Conservation (phyloP, 2,113 vertebrate species). For the Fregata magnificens region DNA sequence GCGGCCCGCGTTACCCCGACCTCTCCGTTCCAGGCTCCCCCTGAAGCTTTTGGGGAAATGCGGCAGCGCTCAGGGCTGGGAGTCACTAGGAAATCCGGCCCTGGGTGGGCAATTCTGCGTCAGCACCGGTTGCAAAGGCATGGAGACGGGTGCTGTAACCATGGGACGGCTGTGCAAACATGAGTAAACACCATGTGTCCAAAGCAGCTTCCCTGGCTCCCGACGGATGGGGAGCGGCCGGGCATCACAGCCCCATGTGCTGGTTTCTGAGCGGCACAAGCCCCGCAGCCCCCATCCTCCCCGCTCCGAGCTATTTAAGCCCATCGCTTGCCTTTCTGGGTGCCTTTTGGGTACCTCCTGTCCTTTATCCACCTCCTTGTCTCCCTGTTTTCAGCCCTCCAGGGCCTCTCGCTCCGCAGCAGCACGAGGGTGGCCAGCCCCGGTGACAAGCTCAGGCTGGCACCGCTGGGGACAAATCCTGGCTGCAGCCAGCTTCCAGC, state of each 20-base stretch:
- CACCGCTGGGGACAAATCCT: not conserved
- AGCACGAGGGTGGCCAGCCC: accelerated
- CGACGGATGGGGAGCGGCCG: accelerated
- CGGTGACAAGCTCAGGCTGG: not conserved
- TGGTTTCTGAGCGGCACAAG: not conserved
- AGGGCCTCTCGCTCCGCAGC: not conserved
- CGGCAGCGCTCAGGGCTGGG: not conserved
- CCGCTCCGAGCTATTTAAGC: accelerated
- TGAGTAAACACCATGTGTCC: accelerated
- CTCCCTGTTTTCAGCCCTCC: not conserved
- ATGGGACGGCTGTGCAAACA: too few species aligned
- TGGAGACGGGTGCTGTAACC: not conserved
- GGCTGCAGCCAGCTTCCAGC: too few species aligned
- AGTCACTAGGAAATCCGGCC: not conserved
- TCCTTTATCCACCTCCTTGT: not conserved
- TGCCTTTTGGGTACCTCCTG: too few species aligned
- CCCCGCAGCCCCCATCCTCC: not conserved
- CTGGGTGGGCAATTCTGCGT: accelerated
- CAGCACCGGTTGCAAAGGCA: not conserved
- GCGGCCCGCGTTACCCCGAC: accelerated
- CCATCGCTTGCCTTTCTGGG: not conserved
- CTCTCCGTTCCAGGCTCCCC: too few species aligned
- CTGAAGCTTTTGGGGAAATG: not conserved
- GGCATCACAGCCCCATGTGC: accelerated
- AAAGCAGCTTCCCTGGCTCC: not conserved